Evolutionary conservation across 2,113 vertebrate genomes (phyloP).

Genomic region (Fulica atra): DNA sequence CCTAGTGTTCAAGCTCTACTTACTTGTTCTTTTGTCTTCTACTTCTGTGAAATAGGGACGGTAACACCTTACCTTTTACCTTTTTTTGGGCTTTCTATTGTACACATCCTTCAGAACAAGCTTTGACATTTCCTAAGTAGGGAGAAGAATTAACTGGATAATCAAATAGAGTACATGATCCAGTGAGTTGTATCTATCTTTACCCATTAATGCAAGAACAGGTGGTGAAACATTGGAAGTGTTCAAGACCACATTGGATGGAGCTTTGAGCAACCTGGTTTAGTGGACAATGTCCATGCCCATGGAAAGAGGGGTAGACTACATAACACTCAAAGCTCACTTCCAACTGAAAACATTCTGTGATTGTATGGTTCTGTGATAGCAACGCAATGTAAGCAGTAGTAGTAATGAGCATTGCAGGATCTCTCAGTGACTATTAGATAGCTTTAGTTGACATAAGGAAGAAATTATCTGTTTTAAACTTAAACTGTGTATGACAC

Average conservation of each 20-base stretch:
- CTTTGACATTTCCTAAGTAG: neutral
- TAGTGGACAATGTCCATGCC: neutral
- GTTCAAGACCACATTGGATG: neutral
- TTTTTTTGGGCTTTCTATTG: neutral
- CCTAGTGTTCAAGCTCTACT: neutral
- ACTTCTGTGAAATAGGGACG: neutral
- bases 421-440: fast-evolving
- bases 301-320: neutral
- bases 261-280: fast-evolving
- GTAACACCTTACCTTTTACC: neutral
- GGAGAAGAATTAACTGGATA: neutral
- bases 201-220: neutral
- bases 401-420: fast-evolving
- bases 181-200: neutral
- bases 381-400: fast-evolving
- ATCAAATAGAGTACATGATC: neutral
- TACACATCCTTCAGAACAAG: neutral
- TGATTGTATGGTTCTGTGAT: neutral
- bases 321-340: fast-evolving
- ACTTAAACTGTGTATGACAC: neutral
- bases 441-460: neutral
- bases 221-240: neutral
- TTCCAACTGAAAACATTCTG: neutral
- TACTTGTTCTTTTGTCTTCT: neutral
- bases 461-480: neutral